Percentiles rank a stretch among this genome's conserved stretches.
Evolutionary conservation across 2,888 invertebrate genomes (phyloP).

Genomic region (Drosophila dives): DNA sequence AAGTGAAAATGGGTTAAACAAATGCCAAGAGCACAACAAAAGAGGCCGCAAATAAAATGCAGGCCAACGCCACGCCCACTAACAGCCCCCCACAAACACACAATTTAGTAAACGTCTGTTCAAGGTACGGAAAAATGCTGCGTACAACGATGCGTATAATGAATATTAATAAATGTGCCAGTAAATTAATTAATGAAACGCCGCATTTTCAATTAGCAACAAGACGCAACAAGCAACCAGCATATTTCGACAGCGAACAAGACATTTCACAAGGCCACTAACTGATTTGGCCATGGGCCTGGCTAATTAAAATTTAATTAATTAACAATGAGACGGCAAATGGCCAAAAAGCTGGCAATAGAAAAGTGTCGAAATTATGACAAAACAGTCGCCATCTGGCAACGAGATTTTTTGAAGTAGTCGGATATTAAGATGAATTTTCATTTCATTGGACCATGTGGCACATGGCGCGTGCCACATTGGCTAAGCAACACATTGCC

Average conservation of each 20-base stretch:
- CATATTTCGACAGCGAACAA: constrained; percentile 48
- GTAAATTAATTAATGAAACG: constrained; percentile 67
- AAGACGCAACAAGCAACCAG: constrained; percentile 41
- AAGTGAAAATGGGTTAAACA: constrained; percentile 64
- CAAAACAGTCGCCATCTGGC: constrained; percentile 56
- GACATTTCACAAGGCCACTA: constrained; percentile 58
- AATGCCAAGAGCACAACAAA: constrained; percentile 63
- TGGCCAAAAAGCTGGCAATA: constrained; percentile 30
- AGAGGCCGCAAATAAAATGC: constrained; percentile 55
- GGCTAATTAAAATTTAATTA: constrained; percentile 76
- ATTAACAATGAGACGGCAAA: constrained; percentile 64
- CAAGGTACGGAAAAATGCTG: constrained; percentile 2
- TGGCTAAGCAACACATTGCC: constrained; percentile 67
- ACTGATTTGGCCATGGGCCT: constrained; percentile 16
- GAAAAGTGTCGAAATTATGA: constrained; percentile 40
- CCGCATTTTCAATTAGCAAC: constrained; percentile 65
- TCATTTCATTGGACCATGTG: constrained; percentile 30
- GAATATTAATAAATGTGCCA: constrained; percentile 74
- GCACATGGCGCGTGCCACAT: constrained; percentile 35
- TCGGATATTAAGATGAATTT: constrained; percentile 41
- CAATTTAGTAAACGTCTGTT: not conserved
- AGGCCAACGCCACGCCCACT: constrained; percentile 45
- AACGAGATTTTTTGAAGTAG: constrained; percentile 27
- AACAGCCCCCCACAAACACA: not conserved
- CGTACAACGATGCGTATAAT: constrained; percentile 67